Conservation (phyloP, 2,113 vertebrate genomes). For the Pundamilia nyererei region DNA sequence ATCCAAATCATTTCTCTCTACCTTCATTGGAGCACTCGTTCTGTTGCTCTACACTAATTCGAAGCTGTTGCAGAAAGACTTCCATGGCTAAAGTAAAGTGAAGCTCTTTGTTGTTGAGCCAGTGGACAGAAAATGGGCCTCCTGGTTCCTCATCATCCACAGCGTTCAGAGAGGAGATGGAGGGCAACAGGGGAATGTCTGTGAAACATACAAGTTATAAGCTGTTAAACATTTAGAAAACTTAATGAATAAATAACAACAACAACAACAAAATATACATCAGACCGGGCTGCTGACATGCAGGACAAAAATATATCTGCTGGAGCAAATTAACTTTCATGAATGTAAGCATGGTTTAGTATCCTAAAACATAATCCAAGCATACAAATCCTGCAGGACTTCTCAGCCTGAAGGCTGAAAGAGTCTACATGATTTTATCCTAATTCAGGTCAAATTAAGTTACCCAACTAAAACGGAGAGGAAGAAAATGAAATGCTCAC, state of each 20-base stretch:
- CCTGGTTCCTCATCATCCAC: slow-evolving; percentile 84
- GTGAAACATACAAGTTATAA: neutral
- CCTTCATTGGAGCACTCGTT: slow-evolving; percentile 80
- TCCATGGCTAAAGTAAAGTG: slow-evolving; percentile 94
- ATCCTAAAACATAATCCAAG: slow-evolving; percentile 10
- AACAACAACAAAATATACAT: neutral
- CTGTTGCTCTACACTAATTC: slow-evolving; percentile 81
- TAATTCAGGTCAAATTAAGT: slow-evolving; percentile 14
- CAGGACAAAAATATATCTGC: neutral
- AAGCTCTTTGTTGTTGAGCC: slow-evolving; percentile 97
- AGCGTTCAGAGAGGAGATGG: slow-evolving; percentile 87
- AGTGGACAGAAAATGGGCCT: slow-evolving; percentile 92
- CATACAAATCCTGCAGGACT: slow-evolving; percentile 5
- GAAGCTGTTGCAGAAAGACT: slow-evolving; percentile 90
- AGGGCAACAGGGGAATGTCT: slow-evolving; percentile 97
- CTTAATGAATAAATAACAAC: neutral
- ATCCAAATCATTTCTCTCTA: slow-evolving; percentile 34
- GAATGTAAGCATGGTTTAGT: neutral
- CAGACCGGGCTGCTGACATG: neutral
- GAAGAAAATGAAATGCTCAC: slow-evolving; percentile 2
- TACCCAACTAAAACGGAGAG: neutral
- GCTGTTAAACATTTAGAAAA: neutral
- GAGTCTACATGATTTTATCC: neutral
- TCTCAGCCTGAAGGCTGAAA: slow-evolving; percentile 4
- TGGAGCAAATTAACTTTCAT: neutral